A percentile compares a stretch with the other conserved stretches of the same genome.
Conservation (phyloP, 2,797 vertebrate genomes). For the Enteromius paludinosus region DNA sequence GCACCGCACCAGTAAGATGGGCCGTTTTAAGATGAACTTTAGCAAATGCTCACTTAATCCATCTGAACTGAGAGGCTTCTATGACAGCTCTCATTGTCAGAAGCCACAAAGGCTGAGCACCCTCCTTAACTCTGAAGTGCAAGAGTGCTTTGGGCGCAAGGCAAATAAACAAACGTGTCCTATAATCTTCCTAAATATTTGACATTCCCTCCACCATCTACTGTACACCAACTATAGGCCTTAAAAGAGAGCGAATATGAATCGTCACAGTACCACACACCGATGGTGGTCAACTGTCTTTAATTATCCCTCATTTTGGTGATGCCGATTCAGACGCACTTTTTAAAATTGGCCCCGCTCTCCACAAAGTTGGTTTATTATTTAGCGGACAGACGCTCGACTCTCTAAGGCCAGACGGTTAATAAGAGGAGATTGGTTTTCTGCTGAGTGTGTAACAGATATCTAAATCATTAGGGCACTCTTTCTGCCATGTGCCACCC, state of each 20-base stretch:
- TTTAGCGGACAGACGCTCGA: conserved; percentile 63
- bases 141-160: conserved; percentile 64
- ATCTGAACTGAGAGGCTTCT: conserved; percentile 60
- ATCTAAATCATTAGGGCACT: conserved; percentile 97
- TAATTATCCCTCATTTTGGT: conserved; percentile 67
- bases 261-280: background rate
- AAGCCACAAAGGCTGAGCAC: conserved; percentile 21
- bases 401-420: conserved; percentile 88
- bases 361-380: conserved; percentile 73
- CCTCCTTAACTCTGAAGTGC: conserved; percentile 62
- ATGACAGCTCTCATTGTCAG: conserved; percentile 48
- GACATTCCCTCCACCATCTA: conserved; percentile 37
- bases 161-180: conserved; percentile 71
- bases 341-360: conserved; percentile 48
- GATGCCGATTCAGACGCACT: conserved; percentile 58
- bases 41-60: conserved; percentile 84
- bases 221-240: conserved; percentile 6
- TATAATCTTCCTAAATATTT: conserved; percentile 51
- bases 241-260: conserved; percentile 21
- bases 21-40: conserved; percentile 76
- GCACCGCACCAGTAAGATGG: conserved; percentile 82
- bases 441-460: conserved; percentile 94
- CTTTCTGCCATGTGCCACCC: conserved; percentile 90
- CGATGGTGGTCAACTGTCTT: conserved; percentile 67
- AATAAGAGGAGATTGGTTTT: conserved; percentile 80